Evolutionary conservation across 53 echinoderm and acorn worm species (phyloP), one percentile per base, ranked within the genome.

Genomic region (Henricia sp.): DNA sequence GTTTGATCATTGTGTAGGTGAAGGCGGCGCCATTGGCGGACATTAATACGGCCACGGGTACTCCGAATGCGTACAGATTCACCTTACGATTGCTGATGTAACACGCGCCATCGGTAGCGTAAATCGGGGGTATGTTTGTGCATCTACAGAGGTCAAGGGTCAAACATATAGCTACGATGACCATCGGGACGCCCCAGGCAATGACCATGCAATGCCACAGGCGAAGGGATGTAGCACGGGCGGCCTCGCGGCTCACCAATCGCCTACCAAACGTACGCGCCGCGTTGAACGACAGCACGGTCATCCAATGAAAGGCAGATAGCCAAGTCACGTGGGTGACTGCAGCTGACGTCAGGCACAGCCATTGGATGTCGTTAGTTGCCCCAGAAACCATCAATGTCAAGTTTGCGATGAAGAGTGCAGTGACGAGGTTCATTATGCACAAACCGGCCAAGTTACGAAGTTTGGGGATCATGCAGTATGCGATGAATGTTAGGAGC

Each of bases 351-450:
- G 39, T 28, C 28, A 56, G 34, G 32, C 84, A 84, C 55, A 69
- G 56, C 19, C 35, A 37, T 11, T 33, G 41, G 17, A 30, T 54
- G 1, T 54, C 36, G 12, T 67, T 16, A 24, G 51, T 67, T 37
- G 51, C 21, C 6, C 72, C 71, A 19, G 55, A 55, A 19, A 85
- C 14, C 4, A 85, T 12, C 0, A 85, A 50, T 11, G 74, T 33
- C 5, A 72, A 1, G 27, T 85, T 72, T 30, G 41, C 85, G 2
- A 20, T 5, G 24, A 74, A 74, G 3, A 85, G 73, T 17, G 85
- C 85, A 26, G 3, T 53, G 12, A 85, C 60, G 28, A 85, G 53
- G 42, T 85, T 85, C 85, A 85, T 85, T 6, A 74, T 85, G 38
- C 57, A 36, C 27, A 59, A 14, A 4, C 72, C 57, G 0, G 85